Evolutionary conservation across 2,888 invertebrate genomes (phyloP).

Genomic region (Phaedon cochleariae): DNA sequence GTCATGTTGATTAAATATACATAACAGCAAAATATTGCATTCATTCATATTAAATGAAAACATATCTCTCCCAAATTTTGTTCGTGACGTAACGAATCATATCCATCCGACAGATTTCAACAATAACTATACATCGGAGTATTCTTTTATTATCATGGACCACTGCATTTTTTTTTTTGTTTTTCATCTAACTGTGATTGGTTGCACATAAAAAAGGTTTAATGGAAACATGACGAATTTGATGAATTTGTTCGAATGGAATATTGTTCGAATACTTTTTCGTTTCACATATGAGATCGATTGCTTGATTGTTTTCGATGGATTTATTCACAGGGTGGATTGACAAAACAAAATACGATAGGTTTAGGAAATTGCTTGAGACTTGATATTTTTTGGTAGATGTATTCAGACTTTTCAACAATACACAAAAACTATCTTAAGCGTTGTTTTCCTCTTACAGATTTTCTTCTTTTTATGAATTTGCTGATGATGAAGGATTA

Average conservation of each 20-base stretch:
- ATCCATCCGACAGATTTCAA: background rate
- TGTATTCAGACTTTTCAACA: too few species aligned
- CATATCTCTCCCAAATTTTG: background rate
- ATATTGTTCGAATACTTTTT: background rate
- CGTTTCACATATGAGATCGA: background rate
- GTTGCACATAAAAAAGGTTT: background rate
- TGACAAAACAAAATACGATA: too few species aligned
- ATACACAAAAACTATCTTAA: too few species aligned
- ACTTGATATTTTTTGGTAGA: too few species aligned
- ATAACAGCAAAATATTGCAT: background rate
- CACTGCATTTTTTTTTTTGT: background rate
- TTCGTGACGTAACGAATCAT: background rate
- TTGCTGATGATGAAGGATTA: too few species aligned
- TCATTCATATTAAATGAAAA: background rate
- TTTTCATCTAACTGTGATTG: background rate
- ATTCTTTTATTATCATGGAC: background rate
- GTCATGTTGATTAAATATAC: background rate
- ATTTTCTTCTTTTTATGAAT: too few species aligned
- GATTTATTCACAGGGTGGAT: too few species aligned
- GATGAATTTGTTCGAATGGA: background rate
- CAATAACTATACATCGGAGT: background rate
- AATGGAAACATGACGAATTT: background rate
- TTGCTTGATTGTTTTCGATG: background rate
- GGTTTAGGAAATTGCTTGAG: too few species aligned
- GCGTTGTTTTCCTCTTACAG: too few species aligned